Evolutionary conservation across 2,888 invertebrate genomes (phyloP).

Genomic region (Cybosia mesomella): DNA sequence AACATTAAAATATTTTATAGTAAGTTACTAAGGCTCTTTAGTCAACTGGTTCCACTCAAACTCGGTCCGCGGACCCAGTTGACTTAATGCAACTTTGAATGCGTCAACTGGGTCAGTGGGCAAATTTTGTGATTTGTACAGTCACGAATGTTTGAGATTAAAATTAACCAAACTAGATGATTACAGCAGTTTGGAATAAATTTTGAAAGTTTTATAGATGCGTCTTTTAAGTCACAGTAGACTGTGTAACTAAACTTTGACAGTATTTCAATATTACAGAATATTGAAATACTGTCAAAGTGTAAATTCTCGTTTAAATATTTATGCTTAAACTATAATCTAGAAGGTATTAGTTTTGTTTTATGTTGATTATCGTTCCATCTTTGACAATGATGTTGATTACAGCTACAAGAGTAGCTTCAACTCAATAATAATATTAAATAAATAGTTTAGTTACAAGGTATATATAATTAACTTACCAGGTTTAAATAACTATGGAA

Average conservation of each 20-base stretch:
- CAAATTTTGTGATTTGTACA: no score
- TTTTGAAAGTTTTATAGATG: conserved; percentile 45
- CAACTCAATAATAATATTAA: not conserved
- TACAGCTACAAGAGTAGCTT: not conserved
- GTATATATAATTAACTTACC: no score
- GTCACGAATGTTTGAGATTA: no score
- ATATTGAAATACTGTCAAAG: conserved; percentile 24
- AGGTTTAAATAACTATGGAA: no score
- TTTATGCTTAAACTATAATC: conserved; percentile 10
- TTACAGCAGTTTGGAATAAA: conserved; percentile 38
- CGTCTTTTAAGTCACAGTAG: conserved; percentile 25
- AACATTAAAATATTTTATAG: conserved; percentile 52
- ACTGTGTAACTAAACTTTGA: conserved; percentile 26
- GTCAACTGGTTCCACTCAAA: no score
- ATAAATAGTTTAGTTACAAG: no score
- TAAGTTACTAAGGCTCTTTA: conserved; percentile 38
- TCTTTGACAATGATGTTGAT: not conserved
- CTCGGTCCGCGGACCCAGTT: no score
- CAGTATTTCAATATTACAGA: conserved; percentile 20
- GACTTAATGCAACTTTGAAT: no score
- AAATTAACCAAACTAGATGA: no score
- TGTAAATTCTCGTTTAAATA: conserved; percentile 4
- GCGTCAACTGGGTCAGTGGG: no score
- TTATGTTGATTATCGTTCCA: conserved; percentile 8
- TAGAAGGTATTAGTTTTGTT: conserved; percentile 12